These are phyloP conservation scores for Pyrocephalus nanus DNA, from an alignment of 2,797 vertebrate species.

Conservation along the genomic window DNA sequence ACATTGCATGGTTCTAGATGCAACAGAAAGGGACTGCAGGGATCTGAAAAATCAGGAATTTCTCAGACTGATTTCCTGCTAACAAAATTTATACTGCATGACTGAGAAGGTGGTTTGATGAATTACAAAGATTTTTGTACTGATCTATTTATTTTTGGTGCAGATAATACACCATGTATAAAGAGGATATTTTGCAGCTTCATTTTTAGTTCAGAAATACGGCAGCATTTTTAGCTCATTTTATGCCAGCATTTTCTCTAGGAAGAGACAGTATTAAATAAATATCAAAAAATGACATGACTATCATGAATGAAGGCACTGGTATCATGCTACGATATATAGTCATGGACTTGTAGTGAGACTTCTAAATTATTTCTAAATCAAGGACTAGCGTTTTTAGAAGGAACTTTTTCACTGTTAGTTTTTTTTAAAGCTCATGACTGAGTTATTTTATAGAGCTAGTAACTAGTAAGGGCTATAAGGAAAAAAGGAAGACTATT, in stretches of 20 bases:
- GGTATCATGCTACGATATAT: not conserved
- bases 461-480: not conserved
- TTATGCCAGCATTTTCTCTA: not conserved
- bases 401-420: not conserved
- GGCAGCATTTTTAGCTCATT: not conserved
- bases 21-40: not conserved
- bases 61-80: not conserved
- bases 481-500: not conserved
- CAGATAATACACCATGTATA: not conserved
- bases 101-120: not conserved
- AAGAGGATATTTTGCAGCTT: not conserved
- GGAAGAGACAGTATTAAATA: not conserved
- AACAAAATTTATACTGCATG: not conserved
- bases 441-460: not conserved
- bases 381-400: not conserved
- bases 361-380: not conserved
- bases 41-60: not conserved
- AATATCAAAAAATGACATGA: not conserved
- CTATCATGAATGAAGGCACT: not conserved
- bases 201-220: not conserved
- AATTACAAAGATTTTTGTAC: not conserved
- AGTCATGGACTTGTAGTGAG: not conserved
- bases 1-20: not conserved
- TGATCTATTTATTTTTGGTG: not conserved
- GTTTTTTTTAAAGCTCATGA: not conserved